Conservation (phyloP, 2,888 invertebrate genomes). For the Lepidochrysops patricia region DNA sequence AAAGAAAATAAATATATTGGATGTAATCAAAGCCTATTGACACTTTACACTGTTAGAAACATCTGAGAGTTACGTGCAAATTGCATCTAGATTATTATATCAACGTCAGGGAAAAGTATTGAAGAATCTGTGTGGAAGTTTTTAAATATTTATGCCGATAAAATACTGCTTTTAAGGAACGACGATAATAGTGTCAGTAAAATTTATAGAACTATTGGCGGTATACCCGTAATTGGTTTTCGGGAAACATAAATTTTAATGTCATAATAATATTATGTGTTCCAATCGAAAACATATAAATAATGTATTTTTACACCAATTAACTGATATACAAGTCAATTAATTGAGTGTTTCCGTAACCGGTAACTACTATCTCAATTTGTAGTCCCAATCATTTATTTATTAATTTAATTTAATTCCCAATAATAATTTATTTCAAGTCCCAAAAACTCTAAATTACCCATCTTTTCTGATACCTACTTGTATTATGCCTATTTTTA, state of each 20-base stretch:
- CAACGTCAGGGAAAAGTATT: conserved; percentile 40
- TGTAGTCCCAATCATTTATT: too few species aligned
- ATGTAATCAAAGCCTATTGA: too few species aligned
- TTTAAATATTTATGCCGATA: conserved; percentile 24
- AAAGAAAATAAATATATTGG: too few species aligned
- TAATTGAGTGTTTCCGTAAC: background rate
- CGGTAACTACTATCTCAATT: too few species aligned
- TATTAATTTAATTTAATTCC: too few species aligned
- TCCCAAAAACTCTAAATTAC: too few species aligned
- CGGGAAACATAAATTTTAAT: background rate
- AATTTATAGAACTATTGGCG: conserved; percentile 13
- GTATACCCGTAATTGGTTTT: background rate
- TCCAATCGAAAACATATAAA: background rate
- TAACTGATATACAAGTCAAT: background rate
- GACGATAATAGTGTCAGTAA: conserved; percentile 24
- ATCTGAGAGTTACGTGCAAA: too few species aligned
- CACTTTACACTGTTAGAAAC: too few species aligned
- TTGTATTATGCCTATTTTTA: too few species aligned
- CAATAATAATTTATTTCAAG: too few species aligned
- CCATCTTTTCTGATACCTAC: too few species aligned
- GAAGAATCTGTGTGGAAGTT: conserved; percentile 26
- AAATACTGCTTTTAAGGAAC: conserved; percentile 23
- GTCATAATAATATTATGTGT: background rate
- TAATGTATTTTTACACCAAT: conserved; percentile 30
- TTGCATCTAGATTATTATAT: background rate